A percentile compares a stretch with the other conserved stretches of the same genome.
phyloP scores from a whole-genome alignment of 2,113 vertebrate species.

The Loxodonta africana region DNA sequence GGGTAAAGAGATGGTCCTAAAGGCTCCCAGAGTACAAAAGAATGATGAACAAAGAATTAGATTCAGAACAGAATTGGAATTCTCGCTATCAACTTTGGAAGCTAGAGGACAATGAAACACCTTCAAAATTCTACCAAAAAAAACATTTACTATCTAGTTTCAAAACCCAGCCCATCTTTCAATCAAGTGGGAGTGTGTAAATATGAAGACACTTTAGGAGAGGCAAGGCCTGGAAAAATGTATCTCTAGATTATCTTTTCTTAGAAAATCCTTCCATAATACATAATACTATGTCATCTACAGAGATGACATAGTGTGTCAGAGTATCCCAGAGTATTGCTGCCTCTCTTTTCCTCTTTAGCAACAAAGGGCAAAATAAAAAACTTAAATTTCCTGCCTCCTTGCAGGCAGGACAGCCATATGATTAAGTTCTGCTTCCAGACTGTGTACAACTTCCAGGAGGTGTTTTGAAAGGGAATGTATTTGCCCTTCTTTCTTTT shows the following conservation, averaged over 20 bases:
- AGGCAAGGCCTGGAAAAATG: not conserved
- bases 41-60: not conserved
- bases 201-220: conserved; percentile 44
- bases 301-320: not conserved
- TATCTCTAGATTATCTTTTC: not conserved
- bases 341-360: not conserved
- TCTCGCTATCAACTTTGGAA: not conserved
- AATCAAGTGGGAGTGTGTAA: not conserved
- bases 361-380: not conserved
- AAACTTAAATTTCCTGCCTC: not conserved
- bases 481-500: not conserved
- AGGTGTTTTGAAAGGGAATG: not conserved
- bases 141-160: not conserved
- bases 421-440: not conserved
- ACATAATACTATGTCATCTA: not conserved
- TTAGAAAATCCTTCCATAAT: not conserved
- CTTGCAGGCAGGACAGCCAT: not conserved
- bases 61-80: not conserved
- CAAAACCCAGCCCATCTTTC: not conserved
- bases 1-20: not conserved
- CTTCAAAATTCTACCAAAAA: conserved; percentile 13
- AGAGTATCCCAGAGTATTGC: not conserved
- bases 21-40: not conserved
- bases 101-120: not conserved
- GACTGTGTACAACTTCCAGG: not conserved